Conservation (phyloP, 2,888 invertebrate species). For the Phania funesta region DNA sequence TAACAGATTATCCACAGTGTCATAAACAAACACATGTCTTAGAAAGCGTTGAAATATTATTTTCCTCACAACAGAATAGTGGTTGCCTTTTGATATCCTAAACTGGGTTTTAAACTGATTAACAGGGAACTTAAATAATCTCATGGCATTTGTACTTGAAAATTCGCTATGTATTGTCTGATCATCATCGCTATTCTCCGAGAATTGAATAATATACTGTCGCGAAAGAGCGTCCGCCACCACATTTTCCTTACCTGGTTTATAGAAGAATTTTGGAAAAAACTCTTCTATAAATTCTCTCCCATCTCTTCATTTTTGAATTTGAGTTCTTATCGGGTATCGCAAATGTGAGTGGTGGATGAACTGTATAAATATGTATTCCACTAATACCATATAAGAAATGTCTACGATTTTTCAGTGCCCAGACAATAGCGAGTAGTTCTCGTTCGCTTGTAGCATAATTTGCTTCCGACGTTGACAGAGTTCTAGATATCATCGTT, state of each 20-base stretch:
- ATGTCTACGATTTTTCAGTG: conserved; percentile 9
- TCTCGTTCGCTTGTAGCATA: conserved; percentile 21
- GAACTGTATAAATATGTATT: conserved; percentile 16
- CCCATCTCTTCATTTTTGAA: conserved; percentile 29
- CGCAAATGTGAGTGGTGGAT: conserved; percentile 9
- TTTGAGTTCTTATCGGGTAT: conserved; percentile 30
- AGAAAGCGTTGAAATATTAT: conserved; percentile 35
- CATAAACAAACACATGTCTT: conserved; percentile 16
- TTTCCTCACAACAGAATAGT: neutral
- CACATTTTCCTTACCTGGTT: conserved; percentile 16
- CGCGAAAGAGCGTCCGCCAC: neutral
- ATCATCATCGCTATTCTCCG: neutral
- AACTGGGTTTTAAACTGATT: conserved; percentile 41
- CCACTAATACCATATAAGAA: conserved; percentile 16
- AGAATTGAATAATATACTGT: conserved; percentile 42
- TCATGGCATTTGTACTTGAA: conserved; percentile 11
- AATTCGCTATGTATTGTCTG: conserved; percentile 10
- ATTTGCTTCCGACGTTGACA: neutral
- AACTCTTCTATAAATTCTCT: conserved; percentile 5
- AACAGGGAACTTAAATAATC: conserved; percentile 20
- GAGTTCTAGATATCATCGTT: neutral
- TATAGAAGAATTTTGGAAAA: conserved; percentile 7
- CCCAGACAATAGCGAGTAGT: conserved; percentile 7
- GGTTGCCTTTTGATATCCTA: neutral
- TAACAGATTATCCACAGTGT: conserved; percentile 7